These are phyloP conservation scores for Pammene fasciana DNA, from an alignment of 2,888 invertebrate species.

Conservation along the genomic window DNA sequence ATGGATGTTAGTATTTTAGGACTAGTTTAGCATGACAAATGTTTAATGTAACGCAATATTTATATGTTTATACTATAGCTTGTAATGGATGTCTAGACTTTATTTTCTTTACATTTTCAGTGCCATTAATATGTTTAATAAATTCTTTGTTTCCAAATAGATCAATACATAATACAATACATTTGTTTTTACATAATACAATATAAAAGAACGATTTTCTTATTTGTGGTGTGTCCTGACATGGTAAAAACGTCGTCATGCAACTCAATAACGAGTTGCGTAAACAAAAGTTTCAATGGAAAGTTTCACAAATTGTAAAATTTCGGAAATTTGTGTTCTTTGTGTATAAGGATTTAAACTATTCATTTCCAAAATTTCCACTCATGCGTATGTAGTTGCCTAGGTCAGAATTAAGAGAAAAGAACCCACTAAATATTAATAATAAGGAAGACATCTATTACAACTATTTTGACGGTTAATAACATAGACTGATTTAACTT, in stretches of 20 bases:
- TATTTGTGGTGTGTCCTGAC: too few species aligned
- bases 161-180: too few species aligned
- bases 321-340: too few species aligned
- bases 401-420: background rate
- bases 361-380: too few species aligned
- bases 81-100: constrained; percentile 20
- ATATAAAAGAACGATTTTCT: too few species aligned
- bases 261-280: too few species aligned
- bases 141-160: background rate
- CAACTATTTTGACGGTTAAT: constrained; percentile 28
- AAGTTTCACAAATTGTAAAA: too few species aligned
- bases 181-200: too few species aligned
- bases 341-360: too few species aligned
- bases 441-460: constrained; percentile 20
- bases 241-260: too few species aligned
- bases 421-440: background rate
- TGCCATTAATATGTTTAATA: background rate
- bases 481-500: constrained; percentile 42
- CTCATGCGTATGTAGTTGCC: too few species aligned
- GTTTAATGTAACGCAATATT: constrained; percentile 49
- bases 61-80: constrained; percentile 37
- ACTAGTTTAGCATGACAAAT: constrained; percentile 56
- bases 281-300: too few species aligned
- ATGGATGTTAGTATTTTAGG: constrained; percentile 29
- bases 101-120: constrained; percentile 2